These are phyloP conservation scores for Acleris holmiana DNA, from an alignment of 2,888 invertebrate genomes.

Conservation along the genomic window DNA sequence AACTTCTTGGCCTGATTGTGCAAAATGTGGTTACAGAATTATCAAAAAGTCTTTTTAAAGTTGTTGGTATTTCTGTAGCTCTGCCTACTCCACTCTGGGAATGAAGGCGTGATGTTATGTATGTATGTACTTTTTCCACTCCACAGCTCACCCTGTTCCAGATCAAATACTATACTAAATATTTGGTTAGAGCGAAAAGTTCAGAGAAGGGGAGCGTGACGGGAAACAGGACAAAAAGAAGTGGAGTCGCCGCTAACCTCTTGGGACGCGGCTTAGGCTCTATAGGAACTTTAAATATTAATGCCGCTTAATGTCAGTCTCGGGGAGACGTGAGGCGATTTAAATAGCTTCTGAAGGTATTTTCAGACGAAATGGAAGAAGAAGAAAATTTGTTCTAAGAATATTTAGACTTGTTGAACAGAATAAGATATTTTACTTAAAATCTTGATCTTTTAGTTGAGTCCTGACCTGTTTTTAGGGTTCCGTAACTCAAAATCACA, in stretches of 20 bases:
- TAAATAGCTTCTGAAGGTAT: conserved; percentile 17
- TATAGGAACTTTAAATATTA: conserved; percentile 35
- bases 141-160: conserved; percentile 44
- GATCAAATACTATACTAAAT: conserved; percentile 38
- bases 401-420: too few species aligned
- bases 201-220: conserved; percentile 70
- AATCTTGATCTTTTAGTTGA: too few species aligned
- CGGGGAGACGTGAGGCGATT: conserved; percentile 20
- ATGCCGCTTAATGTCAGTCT: conserved; percentile 22
- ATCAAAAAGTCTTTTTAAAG: too few species aligned
- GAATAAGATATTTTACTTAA: too few species aligned
- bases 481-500: too few species aligned
- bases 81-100: too few species aligned
- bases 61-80: too few species aligned
- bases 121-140: conserved; percentile 24
- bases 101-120: too few species aligned
- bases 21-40: too few species aligned
- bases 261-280: conserved; percentile 52
- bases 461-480: too few species aligned
- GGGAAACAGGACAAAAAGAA: conserved; percentile 73
- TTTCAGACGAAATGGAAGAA: conserved; percentile 22
- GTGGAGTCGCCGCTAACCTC: conserved; percentile 61
- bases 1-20: too few species aligned
- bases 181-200: conserved; percentile 45
- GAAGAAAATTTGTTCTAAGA: too few species aligned